phyloP scores from a whole-genome alignment of 2,797 vertebrate genomes.

The Cygnus olor region DNA sequence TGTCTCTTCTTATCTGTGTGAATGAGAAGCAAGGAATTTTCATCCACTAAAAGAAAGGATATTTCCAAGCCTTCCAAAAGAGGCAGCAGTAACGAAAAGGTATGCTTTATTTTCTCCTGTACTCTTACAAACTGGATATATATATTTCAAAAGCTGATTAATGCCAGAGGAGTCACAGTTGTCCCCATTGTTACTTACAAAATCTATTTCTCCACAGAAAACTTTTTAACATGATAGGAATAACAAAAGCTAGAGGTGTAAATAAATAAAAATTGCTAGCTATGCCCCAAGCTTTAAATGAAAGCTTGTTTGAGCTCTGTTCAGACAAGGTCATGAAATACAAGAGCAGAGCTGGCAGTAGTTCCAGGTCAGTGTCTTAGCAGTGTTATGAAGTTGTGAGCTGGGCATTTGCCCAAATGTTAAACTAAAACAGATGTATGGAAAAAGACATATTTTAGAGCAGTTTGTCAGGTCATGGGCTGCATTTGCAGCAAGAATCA shows the following conservation, averaged over 20 bases:
- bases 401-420: not conserved
- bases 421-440: not conserved
- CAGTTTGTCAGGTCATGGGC: not conserved
- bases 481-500: not conserved
- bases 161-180: not conserved
- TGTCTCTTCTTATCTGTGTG: not conserved
- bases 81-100: not conserved
- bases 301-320: not conserved
- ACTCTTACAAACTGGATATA: not conserved
- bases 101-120: not conserved
- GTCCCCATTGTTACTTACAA: not conserved
- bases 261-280: not conserved
- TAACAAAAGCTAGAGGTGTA: not conserved
- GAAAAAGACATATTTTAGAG: not conserved
- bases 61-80: not conserved
- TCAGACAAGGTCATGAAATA: not conserved
- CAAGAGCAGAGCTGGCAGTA: not conserved
- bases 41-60: not conserved
- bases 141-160: not conserved
- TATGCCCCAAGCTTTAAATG: not conserved
- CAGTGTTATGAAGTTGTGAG: not conserved
- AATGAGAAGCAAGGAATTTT: not conserved
- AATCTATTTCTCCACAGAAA: not conserved
- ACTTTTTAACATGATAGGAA: not conserved
- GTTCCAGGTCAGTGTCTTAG: rapidly evolving